phyloP scores from a whole-genome alignment of 2,113 vertebrate species.

The Vidua chalybeata region DNA sequence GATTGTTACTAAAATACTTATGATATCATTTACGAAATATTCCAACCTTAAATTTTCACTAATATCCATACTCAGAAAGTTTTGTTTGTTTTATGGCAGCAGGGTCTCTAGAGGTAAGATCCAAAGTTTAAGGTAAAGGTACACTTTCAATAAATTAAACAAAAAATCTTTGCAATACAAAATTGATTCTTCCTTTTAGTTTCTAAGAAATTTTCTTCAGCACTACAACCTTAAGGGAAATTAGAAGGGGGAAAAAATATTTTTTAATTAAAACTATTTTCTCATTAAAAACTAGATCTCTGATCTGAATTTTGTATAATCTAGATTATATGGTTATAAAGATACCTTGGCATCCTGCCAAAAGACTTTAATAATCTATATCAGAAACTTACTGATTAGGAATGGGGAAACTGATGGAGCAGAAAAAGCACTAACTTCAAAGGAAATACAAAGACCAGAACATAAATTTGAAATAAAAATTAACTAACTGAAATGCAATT shows the following conservation, averaged over 20 bases:
- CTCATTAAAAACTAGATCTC: not conserved
- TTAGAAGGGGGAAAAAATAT: accelerated
- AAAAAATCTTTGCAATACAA: not conserved
- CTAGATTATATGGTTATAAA: not conserved
- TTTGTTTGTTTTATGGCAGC: not conserved
- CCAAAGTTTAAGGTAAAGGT: not conserved
- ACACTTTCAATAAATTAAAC: not conserved
- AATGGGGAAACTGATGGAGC: not conserved
- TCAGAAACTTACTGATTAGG: not conserved
- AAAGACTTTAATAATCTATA: not conserved
- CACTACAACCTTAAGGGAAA: not conserved
- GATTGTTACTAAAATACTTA: not conserved
- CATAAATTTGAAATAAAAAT: not conserved
- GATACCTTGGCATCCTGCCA: not conserved
- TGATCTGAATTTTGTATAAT: not conserved
- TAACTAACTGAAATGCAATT: not conserved
- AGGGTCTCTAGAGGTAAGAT: not conserved
- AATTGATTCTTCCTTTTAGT: not conserved
- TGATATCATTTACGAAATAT: not conserved
- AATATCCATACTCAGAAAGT: not conserved
- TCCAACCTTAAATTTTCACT: not conserved
- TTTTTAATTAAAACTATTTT: not conserved
- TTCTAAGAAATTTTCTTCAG: not conserved
- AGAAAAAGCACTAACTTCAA: not conserved
- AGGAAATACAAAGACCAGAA: not conserved